Percentiles rank a stretch among this genome's conserved stretches.
phyloP scores from a whole-genome alignment of 2,113 vertebrate species.

The Sander lucioperca region DNA sequence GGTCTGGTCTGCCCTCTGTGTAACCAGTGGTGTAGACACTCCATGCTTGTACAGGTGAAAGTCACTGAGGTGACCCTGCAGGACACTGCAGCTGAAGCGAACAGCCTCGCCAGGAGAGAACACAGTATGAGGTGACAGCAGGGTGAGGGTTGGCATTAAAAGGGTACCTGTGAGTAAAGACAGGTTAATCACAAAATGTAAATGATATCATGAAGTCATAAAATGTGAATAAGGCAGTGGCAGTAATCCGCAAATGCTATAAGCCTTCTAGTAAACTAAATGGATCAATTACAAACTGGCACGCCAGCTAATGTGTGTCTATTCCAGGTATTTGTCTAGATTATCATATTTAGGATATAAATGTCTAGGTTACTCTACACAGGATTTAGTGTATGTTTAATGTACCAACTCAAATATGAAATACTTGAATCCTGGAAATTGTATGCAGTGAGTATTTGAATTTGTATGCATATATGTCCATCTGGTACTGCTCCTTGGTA shows the following conservation, averaged over 20 bases:
- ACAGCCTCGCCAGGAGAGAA: constrained; percentile 80
- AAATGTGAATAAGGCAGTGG: not conserved
- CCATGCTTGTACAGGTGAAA: constrained; percentile 83
- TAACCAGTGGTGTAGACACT: constrained; percentile 77
- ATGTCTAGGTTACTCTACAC: not conserved
- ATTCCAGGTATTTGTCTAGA: not conserved
- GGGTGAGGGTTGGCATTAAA: constrained; percentile 74
- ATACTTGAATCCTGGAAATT: not conserved
- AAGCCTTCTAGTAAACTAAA: too few relatives aligned
- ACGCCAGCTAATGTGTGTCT: not conserved
- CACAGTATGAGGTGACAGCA: constrained; percentile 79
- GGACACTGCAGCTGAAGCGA: constrained; percentile 78
- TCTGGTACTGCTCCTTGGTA: not conserved
- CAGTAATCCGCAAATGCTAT: too few relatives aligned
- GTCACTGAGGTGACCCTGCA: constrained; percentile 74
- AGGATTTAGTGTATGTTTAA: not conserved
- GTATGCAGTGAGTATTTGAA: not conserved
- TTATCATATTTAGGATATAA: not conserved
- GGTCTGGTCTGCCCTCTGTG: constrained; percentile 76
- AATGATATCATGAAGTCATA: not conserved
- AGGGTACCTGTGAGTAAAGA: constrained; percentile 70
- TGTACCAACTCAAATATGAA: not conserved
- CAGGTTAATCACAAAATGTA: not conserved
- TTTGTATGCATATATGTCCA: not conserved
- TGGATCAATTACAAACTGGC: too few relatives aligned